Evolutionary conservation across 2,113 vertebrate genomes (phyloP), one percentile per base, ranked within the genome.

Genomic region (Chamaea fasciata): DNA sequence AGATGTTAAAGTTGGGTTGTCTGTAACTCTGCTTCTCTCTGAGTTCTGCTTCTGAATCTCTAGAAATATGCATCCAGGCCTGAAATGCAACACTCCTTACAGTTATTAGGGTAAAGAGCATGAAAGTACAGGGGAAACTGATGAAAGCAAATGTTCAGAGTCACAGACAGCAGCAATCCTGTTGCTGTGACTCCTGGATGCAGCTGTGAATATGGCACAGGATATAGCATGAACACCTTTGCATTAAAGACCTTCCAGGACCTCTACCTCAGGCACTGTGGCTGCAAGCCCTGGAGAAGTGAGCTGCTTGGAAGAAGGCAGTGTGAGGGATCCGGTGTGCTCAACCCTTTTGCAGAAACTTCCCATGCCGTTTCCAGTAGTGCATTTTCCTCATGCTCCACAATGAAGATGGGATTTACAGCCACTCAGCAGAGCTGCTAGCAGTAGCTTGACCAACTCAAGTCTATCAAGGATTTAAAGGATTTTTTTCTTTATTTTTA

Each of bases 181-280:
- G 6, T 4, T 4, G 4, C 69, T 85, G n/a, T 55, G 64, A 20
- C 21, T 65, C 26, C 18, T 82, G 70, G 50, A 21, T 26, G 18
- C 35, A 55, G 33, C 53, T 5, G 1, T 49, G 70, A 22, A 8
- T 41, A 3, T 2, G 8, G 26, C 9, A 6, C 11, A 50, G 26
- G 57, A 55, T 15, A 15, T 2, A 59, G 39, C 20, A 55, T 0
- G 1, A 59, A 42, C 19, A 18, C 15, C 3, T 4, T 23, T 85
- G 83, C 42, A 39, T 83, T 65, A 37, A 46, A 47, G 41, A 53
- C 6, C 19, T 53, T 13, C 4, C 9, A n/a, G 70, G 28, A 27
- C 24, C 8, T 6, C 22, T 20, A 1, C 11, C 19, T 56, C 65
- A 31, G 52, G 5, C 1, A 0, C 2, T 22, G 68, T 41, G 53